These are phyloP conservation scores for Cyprinodon tularosa DNA, from an alignment of 2,113 vertebrate species.

Conservation along the genomic window DNA sequence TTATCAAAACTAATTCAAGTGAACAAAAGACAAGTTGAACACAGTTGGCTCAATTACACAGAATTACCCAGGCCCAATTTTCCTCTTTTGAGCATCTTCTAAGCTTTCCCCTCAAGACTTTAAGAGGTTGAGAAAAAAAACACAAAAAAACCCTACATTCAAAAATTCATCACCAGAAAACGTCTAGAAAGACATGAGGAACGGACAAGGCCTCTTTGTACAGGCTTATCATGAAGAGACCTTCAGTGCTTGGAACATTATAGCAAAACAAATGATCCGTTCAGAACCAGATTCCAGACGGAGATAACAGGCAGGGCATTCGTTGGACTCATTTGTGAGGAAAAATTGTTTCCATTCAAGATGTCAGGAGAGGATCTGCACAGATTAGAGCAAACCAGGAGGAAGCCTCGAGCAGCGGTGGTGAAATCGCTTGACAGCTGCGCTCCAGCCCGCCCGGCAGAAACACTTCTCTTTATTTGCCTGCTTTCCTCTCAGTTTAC, in stretches of 20 bases:
- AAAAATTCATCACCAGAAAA: slow-evolving; percentile 33
- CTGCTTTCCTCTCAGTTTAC: too few relatives aligned
- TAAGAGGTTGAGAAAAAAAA: slow-evolving; percentile 5
- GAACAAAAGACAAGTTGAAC: slow-evolving; percentile 1
- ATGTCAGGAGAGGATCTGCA: slow-evolving; percentile 43
- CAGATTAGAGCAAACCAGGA: slow-evolving; percentile 40
- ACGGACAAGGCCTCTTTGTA: slow-evolving; percentile 63
- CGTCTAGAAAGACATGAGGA: slow-evolving; percentile 24
- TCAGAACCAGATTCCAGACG: slow-evolving; percentile 68
- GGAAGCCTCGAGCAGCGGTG: slow-evolving; percentile 21
- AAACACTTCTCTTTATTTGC: slow-evolving; percentile 59
- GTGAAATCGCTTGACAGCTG: slow-evolving; percentile 41
- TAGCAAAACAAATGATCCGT: slow-evolving; percentile 72
- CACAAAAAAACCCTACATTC: slow-evolving; percentile 12
- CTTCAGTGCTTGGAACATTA: slow-evolving; percentile 63
- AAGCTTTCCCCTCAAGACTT: neutral
- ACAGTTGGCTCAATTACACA: slow-evolving; percentile 4
- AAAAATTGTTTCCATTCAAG: slow-evolving; percentile 72
- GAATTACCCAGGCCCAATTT: neutral
- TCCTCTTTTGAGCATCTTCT: neutral
- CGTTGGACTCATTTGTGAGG: slow-evolving; percentile 69
- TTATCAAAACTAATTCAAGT: neutral
- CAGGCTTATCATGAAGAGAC: slow-evolving; percentile 50
- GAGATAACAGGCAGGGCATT: slow-evolving; percentile 63
- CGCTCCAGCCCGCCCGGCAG: slow-evolving; percentile 34